phyloP scores from a whole-genome alignment of 2,888 invertebrate genomes.

The Netelia virgata region DNA sequence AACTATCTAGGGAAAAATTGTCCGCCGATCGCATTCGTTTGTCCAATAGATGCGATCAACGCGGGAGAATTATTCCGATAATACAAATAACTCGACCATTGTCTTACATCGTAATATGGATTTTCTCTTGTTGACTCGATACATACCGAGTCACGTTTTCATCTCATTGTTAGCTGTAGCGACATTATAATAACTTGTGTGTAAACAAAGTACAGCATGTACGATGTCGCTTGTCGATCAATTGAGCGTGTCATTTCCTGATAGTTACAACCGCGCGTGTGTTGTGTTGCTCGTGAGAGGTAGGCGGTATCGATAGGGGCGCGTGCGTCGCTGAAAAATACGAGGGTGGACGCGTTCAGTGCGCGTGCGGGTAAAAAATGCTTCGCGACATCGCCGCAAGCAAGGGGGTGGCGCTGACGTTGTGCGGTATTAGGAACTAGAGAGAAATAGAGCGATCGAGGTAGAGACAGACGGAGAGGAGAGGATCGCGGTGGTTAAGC shows the following conservation, averaged over 20 bases:
- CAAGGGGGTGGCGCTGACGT: slow-evolving; percentile 37
- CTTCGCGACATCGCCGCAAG: slow-evolving; percentile 51
- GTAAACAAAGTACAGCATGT: background rate
- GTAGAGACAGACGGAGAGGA: slow-evolving; percentile 21
- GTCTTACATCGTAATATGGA: no score
- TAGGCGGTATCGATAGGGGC: slow-evolving; percentile 9
- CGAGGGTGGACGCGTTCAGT: slow-evolving; percentile 20
- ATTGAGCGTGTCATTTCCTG: background rate
- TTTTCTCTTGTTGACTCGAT: no score
- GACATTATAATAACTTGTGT: background rate
- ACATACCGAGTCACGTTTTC: no score
- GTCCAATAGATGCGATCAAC: no score
- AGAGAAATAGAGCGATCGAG: slow-evolving; percentile 1
- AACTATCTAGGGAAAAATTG: background rate
- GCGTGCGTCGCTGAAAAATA: slow-evolving; percentile 9
- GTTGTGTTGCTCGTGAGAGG: background rate
- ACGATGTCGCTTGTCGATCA: background rate
- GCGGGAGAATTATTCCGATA: no score
- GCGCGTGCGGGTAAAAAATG: slow-evolving; percentile 56
- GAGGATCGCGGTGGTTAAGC: slow-evolving; percentile 52
- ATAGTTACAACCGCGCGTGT: background rate
- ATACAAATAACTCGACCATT: no score
- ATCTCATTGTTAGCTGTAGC: no score
- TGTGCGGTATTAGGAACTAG: slow-evolving; percentile 14
- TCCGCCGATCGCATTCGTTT: background rate